Conservation (phyloP, 2,113 vertebrate species). For the Chloropsis hardwickii region DNA sequence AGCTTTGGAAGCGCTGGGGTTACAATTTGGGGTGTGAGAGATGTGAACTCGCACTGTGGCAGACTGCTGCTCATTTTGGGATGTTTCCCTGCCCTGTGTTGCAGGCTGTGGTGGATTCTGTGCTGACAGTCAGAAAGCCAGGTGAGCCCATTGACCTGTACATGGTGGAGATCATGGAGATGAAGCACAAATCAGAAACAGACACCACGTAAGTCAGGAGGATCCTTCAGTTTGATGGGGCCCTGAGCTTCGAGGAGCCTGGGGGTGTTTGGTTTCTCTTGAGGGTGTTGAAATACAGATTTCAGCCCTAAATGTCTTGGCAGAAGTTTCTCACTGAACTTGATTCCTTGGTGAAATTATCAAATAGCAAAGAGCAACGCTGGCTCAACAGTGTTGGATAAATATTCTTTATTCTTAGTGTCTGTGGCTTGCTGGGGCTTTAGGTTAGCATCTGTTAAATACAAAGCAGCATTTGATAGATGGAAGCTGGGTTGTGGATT, state of each 20-base stretch:
- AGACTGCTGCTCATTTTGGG: not conserved
- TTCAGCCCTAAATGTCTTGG: not conserved
- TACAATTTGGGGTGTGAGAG: not conserved
- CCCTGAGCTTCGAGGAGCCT: not conserved
- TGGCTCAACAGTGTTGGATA: not conserved
- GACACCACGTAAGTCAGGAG: constrained; percentile 87
- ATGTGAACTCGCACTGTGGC: not conserved
- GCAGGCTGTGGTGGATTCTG: constrained; percentile 94
- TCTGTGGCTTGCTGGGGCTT: not conserved
- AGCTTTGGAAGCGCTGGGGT: not conserved
- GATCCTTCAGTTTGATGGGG: not conserved
- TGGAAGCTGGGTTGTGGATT: not conserved
- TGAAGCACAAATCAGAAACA: constrained; percentile 96
- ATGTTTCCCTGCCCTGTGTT: not conserved
- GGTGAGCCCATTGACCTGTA: constrained; percentile 90
- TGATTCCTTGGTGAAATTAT: not conserved
- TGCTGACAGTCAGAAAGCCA: constrained; percentile 85
- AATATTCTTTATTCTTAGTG: not conserved
- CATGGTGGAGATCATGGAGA: constrained; percentile 99
- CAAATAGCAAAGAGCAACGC: not conserved
- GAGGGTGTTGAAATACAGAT: not conserved
- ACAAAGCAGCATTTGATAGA: not conserved
- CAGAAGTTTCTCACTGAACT: not conserved
- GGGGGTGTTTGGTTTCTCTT: not conserved
- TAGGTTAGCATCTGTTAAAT: not conserved